phyloP scores from a whole-genome alignment of 2,888 invertebrate species.

The Lithodes maja region DNA sequence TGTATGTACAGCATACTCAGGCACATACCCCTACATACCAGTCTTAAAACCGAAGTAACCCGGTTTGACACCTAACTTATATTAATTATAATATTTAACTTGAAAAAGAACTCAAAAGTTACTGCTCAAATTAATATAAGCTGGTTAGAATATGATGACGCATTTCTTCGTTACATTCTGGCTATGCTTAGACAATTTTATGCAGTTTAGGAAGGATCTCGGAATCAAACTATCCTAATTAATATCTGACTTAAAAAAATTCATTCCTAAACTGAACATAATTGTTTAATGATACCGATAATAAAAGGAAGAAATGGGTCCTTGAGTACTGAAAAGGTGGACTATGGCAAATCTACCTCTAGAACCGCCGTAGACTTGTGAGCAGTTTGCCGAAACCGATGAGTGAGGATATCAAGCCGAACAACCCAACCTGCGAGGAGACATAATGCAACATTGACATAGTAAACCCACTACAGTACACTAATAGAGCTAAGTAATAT shows the following conservation, averaged over 20 bases:
- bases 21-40: no score
- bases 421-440: slow-evolving; percentile 50
- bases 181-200: neutral
- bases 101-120: no score
- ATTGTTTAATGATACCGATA: neutral
- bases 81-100: no score
- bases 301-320: neutral
- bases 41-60: no score
- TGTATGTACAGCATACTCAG: no score
- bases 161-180: neutral
- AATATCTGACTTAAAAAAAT: no score
- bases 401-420: slow-evolving; percentile 54
- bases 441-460: neutral
- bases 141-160: no score
- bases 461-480: neutral
- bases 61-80: no score
- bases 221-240: neutral
- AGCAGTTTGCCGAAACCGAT: slow-evolving; percentile 57
- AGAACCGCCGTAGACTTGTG: neutral
- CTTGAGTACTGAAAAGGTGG: no score
- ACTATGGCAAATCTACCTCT: neutral
- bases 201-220: neutral
- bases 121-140: no score
- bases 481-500: neutral
- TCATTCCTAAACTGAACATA: no score